Base-by-base conservation (phyloP, 2,113 vertebrate species). In the Narcine bancroftii region DNA sequence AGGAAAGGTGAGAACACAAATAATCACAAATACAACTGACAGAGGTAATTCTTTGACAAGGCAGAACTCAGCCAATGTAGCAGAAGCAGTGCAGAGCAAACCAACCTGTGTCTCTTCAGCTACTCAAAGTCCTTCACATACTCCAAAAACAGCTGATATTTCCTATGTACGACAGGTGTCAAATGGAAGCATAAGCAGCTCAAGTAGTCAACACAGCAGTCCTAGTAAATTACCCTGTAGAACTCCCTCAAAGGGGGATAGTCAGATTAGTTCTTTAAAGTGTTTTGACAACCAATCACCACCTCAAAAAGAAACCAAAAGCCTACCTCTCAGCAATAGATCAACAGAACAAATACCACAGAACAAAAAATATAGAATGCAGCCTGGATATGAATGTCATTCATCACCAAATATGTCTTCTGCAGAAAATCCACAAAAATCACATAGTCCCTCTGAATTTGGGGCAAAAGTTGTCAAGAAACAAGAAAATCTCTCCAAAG, bases 21-120 rank as follows among this genome's bases (percentile, higher is more conserved):
- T 99, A 73, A 98, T 98, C 56, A 99, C 97, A 89, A 99, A 98
- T 93, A 98, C 97, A 0, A 96, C 96, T 0, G 98, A 98, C 65
- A 96, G 97, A 93, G 97, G 98, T 45, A 97, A 94, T 93, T 97
- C 97, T 9, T 94, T 98, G 77, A 97, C 97, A 0, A 95, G 96
- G 72, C 98, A 98, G 94, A 96, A 93, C 92, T 96, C 97, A 1
- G 94, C 95, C 0, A 13, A 92, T 0, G 45, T 66, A 63, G 50
- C 77, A 39, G 97, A 98, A 79, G 95, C 96, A 65, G 95, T 97
- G 69, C 96, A 96, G 92, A 94, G 94, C 92, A 97, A 94, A 71
- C 92, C 94, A 0, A 0, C 85, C 29, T 79, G 94, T 42, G 93
- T 83, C 0, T 91, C 89, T 45, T 91, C 93, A 13, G 33, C 63